Conservation (phyloP, 92 coral and sea anemone genomes). For the Palythoa grandis region DNA sequence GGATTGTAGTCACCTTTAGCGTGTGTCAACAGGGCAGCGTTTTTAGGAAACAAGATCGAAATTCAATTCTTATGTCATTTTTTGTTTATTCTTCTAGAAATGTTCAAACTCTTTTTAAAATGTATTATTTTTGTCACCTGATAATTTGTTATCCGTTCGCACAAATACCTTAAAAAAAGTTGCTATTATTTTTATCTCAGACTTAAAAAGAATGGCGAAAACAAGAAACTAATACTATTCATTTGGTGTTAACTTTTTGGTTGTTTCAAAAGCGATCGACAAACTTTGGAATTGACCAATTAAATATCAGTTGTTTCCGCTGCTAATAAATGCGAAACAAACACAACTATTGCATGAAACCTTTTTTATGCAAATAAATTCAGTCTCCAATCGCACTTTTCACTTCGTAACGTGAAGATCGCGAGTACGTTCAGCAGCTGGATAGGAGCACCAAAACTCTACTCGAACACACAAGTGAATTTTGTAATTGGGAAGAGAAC, state of each 20-base stretch:
- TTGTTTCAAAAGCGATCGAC: slow-evolving; percentile 32
- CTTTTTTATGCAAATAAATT: slow-evolving; percentile 44
- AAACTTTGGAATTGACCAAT: slow-evolving; percentile 41
- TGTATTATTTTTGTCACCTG: background rate
- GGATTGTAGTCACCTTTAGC: slow-evolving; percentile 5
- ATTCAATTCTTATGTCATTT: slow-evolving; percentile 10
- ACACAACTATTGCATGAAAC: slow-evolving; percentile 2
- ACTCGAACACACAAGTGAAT: slow-evolving; percentile 1
- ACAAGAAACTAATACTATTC: background rate
- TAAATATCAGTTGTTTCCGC: slow-evolving; percentile 46
- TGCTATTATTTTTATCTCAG: background rate
- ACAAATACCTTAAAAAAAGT: background rate
- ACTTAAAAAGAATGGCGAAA: background rate
- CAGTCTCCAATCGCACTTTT: slow-evolving; percentile 15
- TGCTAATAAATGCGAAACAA: slow-evolving; percentile 44
- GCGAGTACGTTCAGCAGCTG: slow-evolving; percentile 14
- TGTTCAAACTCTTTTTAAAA: background rate
- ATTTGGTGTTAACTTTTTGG: background rate
- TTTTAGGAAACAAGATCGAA: slow-evolving; percentile 14
- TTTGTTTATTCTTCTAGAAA: slow-evolving; percentile 1
- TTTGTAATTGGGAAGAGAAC: background rate
- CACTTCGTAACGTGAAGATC: background rate
- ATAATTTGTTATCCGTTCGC: background rate
- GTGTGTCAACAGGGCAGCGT: slow-evolving; percentile 16
- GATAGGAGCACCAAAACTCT: background rate